Conservation (phyloP, 2,888 invertebrate species). For the Glyphotaelius pellucidus region DNA sequence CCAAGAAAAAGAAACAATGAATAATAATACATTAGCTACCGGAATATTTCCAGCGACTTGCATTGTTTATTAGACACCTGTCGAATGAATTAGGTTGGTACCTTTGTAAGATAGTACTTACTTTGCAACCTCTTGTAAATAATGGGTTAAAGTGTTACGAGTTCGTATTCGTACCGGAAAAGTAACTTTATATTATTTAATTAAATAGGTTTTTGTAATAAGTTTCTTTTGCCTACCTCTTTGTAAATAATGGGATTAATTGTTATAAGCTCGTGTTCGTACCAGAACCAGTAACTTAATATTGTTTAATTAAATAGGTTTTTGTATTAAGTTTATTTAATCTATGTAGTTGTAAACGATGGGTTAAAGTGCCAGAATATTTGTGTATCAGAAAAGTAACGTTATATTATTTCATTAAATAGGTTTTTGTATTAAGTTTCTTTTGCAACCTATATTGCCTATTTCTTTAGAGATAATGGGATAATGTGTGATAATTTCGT, state of each 20-base stretch:
- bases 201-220: neutral
- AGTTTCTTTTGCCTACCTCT: too few species aligned
- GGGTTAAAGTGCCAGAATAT: too few species aligned
- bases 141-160: neutral
- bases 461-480: too few species aligned
- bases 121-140: neutral
- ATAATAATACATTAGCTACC: neutral
- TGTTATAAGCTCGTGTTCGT: too few species aligned
- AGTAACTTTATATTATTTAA: neutral
- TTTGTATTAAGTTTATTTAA: too few species aligned
- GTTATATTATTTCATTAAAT: neutral
- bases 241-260: too few species aligned
- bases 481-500: too few species aligned
- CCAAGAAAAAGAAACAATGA: neutral
- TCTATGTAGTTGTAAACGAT: too few species aligned
- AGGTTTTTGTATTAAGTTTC: too few species aligned
- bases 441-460: too few species aligned
- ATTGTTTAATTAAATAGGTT: too few species aligned
- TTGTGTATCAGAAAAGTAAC: neutral
- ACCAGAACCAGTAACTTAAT: too few species aligned
- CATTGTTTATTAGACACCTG: neutral
- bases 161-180: neutral
- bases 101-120: neutral
- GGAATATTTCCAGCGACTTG: neutral
- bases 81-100: neutral